Evolutionary conservation across 1,140 invertebrate species (phyloP).

Genomic region (Zaprionus tsacasi): DNA sequence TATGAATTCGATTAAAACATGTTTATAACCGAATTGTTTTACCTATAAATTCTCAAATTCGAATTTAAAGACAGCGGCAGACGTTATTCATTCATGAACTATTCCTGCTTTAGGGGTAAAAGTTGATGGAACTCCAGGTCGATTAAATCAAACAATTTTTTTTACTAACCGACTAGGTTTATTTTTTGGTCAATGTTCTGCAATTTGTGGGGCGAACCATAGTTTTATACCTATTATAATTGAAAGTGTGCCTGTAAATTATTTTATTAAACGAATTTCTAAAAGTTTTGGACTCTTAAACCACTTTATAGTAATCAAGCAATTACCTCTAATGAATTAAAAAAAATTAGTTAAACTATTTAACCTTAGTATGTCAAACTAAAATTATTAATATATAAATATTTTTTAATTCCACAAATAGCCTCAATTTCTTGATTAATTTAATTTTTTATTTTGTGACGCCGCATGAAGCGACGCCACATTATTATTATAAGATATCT

Average conservation of each 20-base stretch:
- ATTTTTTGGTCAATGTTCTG: slow-evolving; percentile 87
- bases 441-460: too few relatives aligned
- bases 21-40: slow-evolving; percentile 87
- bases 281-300: slow-evolving; percentile 86
- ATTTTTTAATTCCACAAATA: too few relatives aligned
- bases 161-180: slow-evolving; percentile 86
- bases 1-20: slow-evolving; percentile 86
- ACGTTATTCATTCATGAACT: slow-evolving; percentile 90
- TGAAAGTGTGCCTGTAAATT: too few relatives aligned
- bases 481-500: too few relatives aligned
- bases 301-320: slow-evolving; percentile 84
- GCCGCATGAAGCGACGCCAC: too few relatives aligned
- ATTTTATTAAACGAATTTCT: slow-evolving; percentile 83
- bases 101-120: too few relatives aligned
- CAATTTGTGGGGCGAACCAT: too few relatives aligned
- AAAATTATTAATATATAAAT: slow-evolving; percentile 85
- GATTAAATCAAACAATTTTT: slow-evolving; percentile 88
- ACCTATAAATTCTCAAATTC: slow-evolving; percentile 86
- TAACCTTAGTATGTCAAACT: slow-evolving; percentile 86
- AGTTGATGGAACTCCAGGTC: slow-evolving; percentile 88
- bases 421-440: too few relatives aligned
- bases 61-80: slow-evolving; percentile 86
- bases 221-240: too few relatives aligned
- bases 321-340: slow-evolving; percentile 86
- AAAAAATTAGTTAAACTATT: slow-evolving; percentile 82